A percentile compares a stretch with the other conserved stretches of the same genome.
These are phyloP conservation scores for Pterocles gutturalis DNA, from an alignment of 2,113 vertebrate genomes.

Conservation along the genomic window DNA sequence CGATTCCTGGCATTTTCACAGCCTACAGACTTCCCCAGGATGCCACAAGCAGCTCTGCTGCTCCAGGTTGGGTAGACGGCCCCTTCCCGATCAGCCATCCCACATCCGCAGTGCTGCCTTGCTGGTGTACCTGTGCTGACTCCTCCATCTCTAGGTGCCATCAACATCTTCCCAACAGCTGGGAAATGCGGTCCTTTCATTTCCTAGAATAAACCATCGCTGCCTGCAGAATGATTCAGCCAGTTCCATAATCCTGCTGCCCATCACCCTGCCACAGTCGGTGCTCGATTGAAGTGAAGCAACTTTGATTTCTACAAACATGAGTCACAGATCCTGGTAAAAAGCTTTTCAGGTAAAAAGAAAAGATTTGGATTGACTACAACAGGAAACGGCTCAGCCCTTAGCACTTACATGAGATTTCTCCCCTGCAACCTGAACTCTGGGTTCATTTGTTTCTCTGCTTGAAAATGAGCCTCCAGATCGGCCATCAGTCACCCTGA, in stretches of 20 bases:
- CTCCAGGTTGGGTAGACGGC: not conserved
- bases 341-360: not conserved
- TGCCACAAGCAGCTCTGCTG: not conserved
- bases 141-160: not conserved
- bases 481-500: not conserved
- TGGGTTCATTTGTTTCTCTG: not conserved
- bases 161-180: not conserved
- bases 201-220: not conserved
- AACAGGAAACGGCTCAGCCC: not conserved
- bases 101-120: fast-evolving
- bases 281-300: not conserved
- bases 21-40: not conserved
- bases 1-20: not conserved
- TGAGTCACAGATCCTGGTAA: not conserved
- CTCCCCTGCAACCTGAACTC: not conserved
- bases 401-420: fast-evolving
- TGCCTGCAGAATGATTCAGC: not conserved
- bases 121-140: fast-evolving
- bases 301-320: not conserved
- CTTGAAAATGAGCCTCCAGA: not conserved
- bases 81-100: not conserved
- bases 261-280: not conserved
- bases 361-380: not conserved
- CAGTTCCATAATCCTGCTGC: not conserved
- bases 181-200: fast-evolving